Conservation (phyloP, 2,797 vertebrate genomes). For the Channallabes apus region DNA sequence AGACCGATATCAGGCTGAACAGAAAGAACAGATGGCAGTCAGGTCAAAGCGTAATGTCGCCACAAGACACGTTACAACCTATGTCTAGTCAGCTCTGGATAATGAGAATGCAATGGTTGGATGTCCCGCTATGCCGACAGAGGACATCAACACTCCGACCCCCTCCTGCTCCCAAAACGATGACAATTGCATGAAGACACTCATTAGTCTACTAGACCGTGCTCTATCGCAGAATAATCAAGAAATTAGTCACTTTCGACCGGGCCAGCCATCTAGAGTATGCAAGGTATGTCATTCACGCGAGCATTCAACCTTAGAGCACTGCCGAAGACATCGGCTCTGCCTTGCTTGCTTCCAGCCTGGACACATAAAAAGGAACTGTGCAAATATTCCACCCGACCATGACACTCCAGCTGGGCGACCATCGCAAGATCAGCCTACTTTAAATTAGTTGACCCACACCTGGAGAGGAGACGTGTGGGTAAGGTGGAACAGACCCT, state of each 20-base stretch:
- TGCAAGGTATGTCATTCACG: background rate
- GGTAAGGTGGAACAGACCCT: background rate
- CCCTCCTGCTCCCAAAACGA: background rate
- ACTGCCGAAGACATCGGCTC: background rate
- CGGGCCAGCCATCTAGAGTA: background rate
- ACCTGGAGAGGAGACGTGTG: background rate
- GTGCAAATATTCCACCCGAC: background rate
- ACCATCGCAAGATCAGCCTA: background rate
- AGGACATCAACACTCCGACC: background rate
- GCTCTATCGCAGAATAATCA: background rate
- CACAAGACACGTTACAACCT: background rate
- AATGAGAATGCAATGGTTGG: background rate
- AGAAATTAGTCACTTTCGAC: background rate
- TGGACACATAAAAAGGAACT: background rate
- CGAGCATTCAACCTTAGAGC: background rate
- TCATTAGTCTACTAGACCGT: background rate
- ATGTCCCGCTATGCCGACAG: background rate
- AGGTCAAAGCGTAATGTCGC: background rate
- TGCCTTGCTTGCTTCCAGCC: too few relatives aligned
- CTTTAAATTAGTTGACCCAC: background rate
- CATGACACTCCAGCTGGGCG: background rate
- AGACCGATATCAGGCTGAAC: background rate
- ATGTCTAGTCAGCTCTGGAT: background rate
- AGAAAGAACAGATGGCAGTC: background rate
- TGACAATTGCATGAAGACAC: background rate